Evolutionary conservation across 2,888 invertebrate genomes (phyloP).

Genomic region (Actias luna): DNA sequence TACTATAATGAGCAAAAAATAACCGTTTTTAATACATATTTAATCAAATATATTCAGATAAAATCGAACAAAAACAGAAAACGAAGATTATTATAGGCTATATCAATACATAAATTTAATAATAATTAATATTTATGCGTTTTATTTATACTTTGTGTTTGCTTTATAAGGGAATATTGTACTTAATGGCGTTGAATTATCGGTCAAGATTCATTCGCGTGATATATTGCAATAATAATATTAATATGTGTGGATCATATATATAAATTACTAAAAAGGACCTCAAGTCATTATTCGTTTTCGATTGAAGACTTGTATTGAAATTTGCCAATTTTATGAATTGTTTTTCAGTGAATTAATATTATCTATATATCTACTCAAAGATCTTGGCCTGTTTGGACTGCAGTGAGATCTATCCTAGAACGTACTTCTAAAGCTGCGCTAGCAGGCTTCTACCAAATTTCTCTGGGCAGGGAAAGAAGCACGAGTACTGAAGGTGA

Average conservation of each 20-base stretch:
- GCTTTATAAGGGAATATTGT: background rate
- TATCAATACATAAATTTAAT: background rate
- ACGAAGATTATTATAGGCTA: background rate
- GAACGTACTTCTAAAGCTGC: no score
- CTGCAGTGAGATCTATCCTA: no score
- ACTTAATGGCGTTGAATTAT: background rate
- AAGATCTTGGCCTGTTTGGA: no score
- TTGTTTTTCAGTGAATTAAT: no score
- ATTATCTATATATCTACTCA: no score
- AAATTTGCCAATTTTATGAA: background rate
- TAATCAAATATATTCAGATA: background rate
- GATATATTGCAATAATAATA: background rate
- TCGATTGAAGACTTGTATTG: slow-evolving; percentile 23
- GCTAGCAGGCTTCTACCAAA: no score
- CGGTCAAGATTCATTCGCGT: background rate
- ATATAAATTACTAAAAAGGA: background rate
- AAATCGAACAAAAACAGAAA: background rate
- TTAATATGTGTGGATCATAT: background rate
- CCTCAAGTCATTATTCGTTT: background rate
- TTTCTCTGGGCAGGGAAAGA: no score
- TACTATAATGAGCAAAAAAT: no score
- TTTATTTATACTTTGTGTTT: background rate
- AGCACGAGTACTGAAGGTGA: no score
- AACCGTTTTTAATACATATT: no score
- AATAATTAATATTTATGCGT: background rate